Base-by-base conservation (phyloP, 92 coral and sea anemone species). In the Chrysogorgia sp. region DNA sequence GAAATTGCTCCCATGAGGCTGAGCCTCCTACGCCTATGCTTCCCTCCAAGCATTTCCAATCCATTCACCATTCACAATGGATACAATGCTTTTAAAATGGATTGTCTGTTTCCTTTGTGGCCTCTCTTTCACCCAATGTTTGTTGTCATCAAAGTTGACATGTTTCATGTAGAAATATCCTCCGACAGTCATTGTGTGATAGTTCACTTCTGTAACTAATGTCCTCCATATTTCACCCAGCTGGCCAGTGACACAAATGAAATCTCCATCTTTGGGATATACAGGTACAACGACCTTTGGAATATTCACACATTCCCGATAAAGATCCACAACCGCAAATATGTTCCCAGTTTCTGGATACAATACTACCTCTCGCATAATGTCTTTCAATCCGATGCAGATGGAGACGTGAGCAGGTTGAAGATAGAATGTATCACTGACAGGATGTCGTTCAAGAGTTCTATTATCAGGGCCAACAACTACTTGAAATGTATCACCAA, bases 151-250 rank as follows among this genome's bases (percentile, higher is more conserved):
- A 67, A 77, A 84, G 60, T 77, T 55, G 79, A 58, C 40, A 67
- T 84, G 87, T 34, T 76, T 84, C 25, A 84, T 71, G 67, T 78
- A 84, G 79, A 84, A 84, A 65, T 53, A 84, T 55, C 85, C 87
- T 49, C 49, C 79, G 45, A 77, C 84, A 24, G 87, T 77, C 63
- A 70, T 64, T 3, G 34, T 52, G 20, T 22, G 57, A 34, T 63
- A 58, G 61, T 77, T 77, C 40, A 77, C 84, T 63, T 77, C 84
- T 48, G 66, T 65, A 6, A 66, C 35, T 37, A 79, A 61, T 47
- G 83, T 75, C 83, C 76, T 79, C 75, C 83, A 79, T 7, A 60
- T 62, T 30, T 66, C 64, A n/a, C 32, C 58, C 72, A 37, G 43
- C 35, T 63, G 63, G 63, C 83, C 77, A 67, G 37, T 79, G 17